These are phyloP conservation scores for Sarcophaga bullata DNA, from an alignment of 1,140 invertebrate species.

Conservation along the genomic window DNA sequence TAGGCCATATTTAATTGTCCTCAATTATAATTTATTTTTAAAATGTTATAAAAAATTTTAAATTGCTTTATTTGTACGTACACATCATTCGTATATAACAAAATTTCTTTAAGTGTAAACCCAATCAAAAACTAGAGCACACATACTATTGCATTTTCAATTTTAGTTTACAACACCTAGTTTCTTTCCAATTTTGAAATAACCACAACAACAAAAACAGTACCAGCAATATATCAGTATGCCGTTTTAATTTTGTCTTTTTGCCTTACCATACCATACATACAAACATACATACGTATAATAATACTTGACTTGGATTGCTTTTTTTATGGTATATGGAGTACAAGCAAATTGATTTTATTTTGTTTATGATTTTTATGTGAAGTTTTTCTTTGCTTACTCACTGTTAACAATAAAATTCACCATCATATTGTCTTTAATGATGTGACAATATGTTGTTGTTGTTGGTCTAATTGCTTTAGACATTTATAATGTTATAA, in stretches of 20 bases:
- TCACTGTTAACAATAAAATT: conserved; percentile 1
- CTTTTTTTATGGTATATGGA: too few relatives aligned
- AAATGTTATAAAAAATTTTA: background rate
- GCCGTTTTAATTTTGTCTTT: background rate
- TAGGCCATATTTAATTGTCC: background rate
- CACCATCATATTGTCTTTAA: background rate
- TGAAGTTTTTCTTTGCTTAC: background rate
- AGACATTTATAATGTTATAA: background rate
- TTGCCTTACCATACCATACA: background rate
- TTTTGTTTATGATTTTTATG: background rate
- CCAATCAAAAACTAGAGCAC: conserved; percentile 8
- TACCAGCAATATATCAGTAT: background rate
- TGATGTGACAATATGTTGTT: background rate
- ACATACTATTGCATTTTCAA: background rate
- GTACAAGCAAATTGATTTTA: conserved; percentile 3
- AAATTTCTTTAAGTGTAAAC: background rate
- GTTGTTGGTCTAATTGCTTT: background rate
- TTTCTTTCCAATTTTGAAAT: background rate
- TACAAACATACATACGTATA: background rate
- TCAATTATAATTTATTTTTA: background rate
- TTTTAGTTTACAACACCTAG: background rate
- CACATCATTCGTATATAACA: background rate
- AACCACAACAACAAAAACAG: background rate
- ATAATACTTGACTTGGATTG: background rate
- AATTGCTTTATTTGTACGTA: background rate